These are phyloP conservation scores for Ormyrus thymus DNA, from an alignment of 2,888 invertebrate species.

Conservation along the genomic window DNA sequence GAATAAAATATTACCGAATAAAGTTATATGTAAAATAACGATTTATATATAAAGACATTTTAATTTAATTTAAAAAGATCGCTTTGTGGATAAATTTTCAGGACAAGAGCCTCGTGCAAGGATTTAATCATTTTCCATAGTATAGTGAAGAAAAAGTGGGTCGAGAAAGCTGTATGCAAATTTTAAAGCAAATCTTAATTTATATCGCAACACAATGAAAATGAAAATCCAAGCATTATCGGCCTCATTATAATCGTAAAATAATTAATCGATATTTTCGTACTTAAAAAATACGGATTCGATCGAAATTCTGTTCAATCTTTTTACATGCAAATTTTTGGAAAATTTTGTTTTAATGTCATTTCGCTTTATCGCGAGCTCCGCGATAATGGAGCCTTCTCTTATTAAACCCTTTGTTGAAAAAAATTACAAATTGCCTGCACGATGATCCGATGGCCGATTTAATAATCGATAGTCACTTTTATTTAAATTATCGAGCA, in stretches of 20 bases:
- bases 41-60: slow-evolving; percentile 35
- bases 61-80: slow-evolving; percentile 39
- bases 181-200: slow-evolving; percentile 27
- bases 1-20: not conserved
- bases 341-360: too few species aligned
- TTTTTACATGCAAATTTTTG: too few species aligned
- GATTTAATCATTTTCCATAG: slow-evolving; percentile 31
- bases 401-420: not conserved
- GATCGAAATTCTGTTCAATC: too few species aligned
- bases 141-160: slow-evolving; percentile 20
- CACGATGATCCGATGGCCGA: too few species aligned
- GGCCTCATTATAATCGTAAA: not conserved
- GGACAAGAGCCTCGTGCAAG: slow-evolving; percentile 16
- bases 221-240: slow-evolving; percentile 7
- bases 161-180: slow-evolving; percentile 23
- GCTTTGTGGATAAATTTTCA: slow-evolving; percentile 13
- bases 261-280: too few species aligned
- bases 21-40: slow-evolving; percentile 15
- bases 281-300: too few species aligned
- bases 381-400: not conserved
- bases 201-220: slow-evolving; percentile 16
- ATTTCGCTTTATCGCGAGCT: too few species aligned
- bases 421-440: not conserved
- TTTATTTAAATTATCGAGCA: too few species aligned
- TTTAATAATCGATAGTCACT: too few species aligned